Evolutionary conservation across 2,888 invertebrate genomes (phyloP).

Genomic region (Lithophane leautieri): DNA sequence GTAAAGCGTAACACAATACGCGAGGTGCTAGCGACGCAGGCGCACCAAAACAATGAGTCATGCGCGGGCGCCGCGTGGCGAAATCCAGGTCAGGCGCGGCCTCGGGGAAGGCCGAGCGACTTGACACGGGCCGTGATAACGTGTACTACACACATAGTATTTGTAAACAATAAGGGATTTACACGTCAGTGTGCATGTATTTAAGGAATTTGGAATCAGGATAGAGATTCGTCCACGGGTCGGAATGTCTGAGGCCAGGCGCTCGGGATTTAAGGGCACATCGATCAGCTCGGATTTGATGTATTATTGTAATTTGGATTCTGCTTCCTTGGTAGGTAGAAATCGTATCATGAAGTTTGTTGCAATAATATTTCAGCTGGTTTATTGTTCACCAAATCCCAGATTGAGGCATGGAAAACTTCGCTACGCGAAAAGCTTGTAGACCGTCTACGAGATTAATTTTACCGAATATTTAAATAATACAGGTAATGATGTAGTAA

Average conservation of each 20-base stretch:
- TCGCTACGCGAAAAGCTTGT: not conserved
- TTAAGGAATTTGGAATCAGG: slow-evolving; percentile 36
- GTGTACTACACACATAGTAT: slow-evolving; percentile 56
- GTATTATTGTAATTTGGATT: slow-evolving; percentile 25
- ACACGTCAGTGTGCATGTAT: slow-evolving; percentile 34
- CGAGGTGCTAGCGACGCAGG: slow-evolving; percentile 53
- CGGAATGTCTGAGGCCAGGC: slow-evolving; percentile 39
- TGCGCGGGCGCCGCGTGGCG: slow-evolving; percentile 73
- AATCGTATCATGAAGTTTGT: not conserved
- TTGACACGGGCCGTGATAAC: slow-evolving; percentile 64
- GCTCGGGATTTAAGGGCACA: slow-evolving; percentile 5
- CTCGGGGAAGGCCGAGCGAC: slow-evolving; percentile 82
- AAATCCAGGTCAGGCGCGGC: slow-evolving; percentile 85
- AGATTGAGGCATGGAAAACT: not conserved
- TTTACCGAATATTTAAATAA: not conserved
- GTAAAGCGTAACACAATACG: slow-evolving; percentile 67
- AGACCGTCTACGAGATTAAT: not conserved
- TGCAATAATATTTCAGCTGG: not conserved
- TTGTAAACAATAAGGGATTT: slow-evolving; percentile 66
- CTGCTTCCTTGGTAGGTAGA: not conserved
- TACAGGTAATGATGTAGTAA: slow-evolving; percentile 22
- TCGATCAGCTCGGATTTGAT: slow-evolving; percentile 37
- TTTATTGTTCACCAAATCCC: not conserved
- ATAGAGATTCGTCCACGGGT: slow-evolving; percentile 22
- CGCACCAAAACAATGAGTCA: slow-evolving; percentile 84